A percentile compares a stretch with the other conserved stretches of the same genome.
These are phyloP conservation scores for Diorhabda elongata DNA, from an alignment of 1,140 invertebrate genomes.

Conservation along the genomic window DNA sequence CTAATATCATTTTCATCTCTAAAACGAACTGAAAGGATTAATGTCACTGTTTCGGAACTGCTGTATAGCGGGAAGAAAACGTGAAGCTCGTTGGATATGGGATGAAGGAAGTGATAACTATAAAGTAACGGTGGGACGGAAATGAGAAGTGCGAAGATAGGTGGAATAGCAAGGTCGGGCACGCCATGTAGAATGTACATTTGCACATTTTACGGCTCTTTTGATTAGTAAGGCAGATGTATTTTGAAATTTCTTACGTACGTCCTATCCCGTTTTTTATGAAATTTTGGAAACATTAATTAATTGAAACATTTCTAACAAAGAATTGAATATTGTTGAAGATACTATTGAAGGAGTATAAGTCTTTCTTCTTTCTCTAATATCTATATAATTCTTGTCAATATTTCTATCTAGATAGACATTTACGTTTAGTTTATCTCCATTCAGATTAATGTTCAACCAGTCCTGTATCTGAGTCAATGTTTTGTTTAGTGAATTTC, in stretches of 20 bases:
- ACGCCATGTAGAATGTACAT: conserved; percentile 42
- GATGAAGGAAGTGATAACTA: conserved; percentile 45
- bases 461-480: too few relatives aligned
- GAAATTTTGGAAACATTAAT: not conserved
- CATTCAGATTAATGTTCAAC: too few relatives aligned
- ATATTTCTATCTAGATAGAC: too few relatives aligned
- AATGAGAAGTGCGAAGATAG: conserved; percentile 46
- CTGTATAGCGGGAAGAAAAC: not conserved
- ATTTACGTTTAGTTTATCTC: too few relatives aligned
- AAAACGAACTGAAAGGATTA: too few relatives aligned
- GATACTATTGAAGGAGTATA: too few relatives aligned
- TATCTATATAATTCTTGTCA: too few relatives aligned
- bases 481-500: too few relatives aligned
- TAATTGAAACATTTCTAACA: too few relatives aligned
- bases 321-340: too few relatives aligned
- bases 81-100: conserved; percentile 22
- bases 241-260: conserved; percentile 6
- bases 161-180: conserved; percentile 40
- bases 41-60: not conserved
- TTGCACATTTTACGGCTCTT: conserved; percentile 41
- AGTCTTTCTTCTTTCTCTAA: too few relatives aligned
- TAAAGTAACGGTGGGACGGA: conserved; percentile 44
- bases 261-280: not conserved
- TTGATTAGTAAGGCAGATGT: conserved; percentile 40
- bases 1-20: too few relatives aligned